Evolutionary conservation across 2,888 invertebrate species (phyloP), one percentile per base, ranked within the genome.

Genomic region (Eilema sororculum): DNA sequence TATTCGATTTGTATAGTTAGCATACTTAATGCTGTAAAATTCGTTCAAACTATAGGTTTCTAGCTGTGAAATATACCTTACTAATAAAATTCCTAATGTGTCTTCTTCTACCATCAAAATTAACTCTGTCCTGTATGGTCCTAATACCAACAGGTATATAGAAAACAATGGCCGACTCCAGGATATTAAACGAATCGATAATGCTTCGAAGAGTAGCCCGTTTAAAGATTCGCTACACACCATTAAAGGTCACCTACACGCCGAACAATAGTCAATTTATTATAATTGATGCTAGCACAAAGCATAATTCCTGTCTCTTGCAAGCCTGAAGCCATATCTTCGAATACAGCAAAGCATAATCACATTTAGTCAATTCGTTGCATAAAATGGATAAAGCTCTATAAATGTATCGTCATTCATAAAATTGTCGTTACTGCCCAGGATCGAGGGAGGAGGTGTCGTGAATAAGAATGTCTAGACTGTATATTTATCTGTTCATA

Each of bases 391-490:
- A 52, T 52, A n/a, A 71, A 76, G 67, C 61, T 72, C 52, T 41
- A 65, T 67, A 69, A 69, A 73, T 68, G 56, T 74, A 68, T 71
- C 70, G 59, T 66, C 8, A 20, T 75, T 76, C 75, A 74, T 71
- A 76, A 70, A 71, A 67, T 61, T 13, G 66, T 73, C 69, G 66
- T 62, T 66, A 63, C 69, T 46, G 65, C 56, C 46, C 65, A 30
- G 41, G 60, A 61, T 52, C 4, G 60, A 37, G 33, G 1, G 5
- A 8, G 30, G 30, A 68, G 67, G 68, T 78, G 74, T 33, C 66
- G 61, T 72, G 71, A 79, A 75, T 73, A 77, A 71, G 71, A 75
- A 78, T 41, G 79, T 78, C 77, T 77, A 77, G 73, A 74, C 74
- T 62, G 71, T 66, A 66, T 71, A 66, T 71, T 64, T 65, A 37